Evolutionary conservation across 2,888 invertebrate genomes (phyloP).

Genomic region (Ectemnius cavifrons): DNA sequence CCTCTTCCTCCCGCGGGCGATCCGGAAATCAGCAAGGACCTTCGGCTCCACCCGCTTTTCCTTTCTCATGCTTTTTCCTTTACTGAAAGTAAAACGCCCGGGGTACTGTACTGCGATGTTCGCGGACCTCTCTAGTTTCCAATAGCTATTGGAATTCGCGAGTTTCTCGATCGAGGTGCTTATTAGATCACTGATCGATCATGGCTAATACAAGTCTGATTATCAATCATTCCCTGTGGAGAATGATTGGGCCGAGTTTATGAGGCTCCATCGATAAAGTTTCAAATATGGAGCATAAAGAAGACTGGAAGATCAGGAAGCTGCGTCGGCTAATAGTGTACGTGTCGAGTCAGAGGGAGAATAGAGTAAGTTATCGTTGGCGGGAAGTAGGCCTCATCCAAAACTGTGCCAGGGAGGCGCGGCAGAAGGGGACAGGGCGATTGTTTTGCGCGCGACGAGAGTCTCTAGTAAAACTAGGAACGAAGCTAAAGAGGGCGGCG

Average conservation of each 20-base stretch:
- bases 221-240: no score
- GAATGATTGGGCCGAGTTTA: no score
- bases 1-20: neutral
- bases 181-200: neutral
- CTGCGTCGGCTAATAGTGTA: no score
- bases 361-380: neutral
- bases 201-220: neutral
- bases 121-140: no score
- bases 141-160: neutral
- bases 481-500: neutral
- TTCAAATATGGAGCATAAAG: neutral
- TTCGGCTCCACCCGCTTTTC: neutral
- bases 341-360: neutral
- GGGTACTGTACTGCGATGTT: slow-evolving; percentile 1
- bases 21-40: slow-evolving; percentile 2
- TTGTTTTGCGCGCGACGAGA: neutral
- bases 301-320: neutral
- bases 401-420: slow-evolving; percentile 36
- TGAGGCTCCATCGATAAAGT: neutral
- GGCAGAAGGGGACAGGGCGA: slow-evolving; percentile 20
- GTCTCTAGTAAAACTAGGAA: slow-evolving; percentile 1
- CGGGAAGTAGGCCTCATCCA: slow-evolving; percentile 27
- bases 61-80: slow-evolving; percentile 17
- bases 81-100: slow-evolving; percentile 51
- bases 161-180: slow-evolving; percentile 27